These are phyloP conservation scores for Oikopleura dioica DNA, from an alignment of 23 tunicate genomes.

Conservation along the genomic window DNA sequence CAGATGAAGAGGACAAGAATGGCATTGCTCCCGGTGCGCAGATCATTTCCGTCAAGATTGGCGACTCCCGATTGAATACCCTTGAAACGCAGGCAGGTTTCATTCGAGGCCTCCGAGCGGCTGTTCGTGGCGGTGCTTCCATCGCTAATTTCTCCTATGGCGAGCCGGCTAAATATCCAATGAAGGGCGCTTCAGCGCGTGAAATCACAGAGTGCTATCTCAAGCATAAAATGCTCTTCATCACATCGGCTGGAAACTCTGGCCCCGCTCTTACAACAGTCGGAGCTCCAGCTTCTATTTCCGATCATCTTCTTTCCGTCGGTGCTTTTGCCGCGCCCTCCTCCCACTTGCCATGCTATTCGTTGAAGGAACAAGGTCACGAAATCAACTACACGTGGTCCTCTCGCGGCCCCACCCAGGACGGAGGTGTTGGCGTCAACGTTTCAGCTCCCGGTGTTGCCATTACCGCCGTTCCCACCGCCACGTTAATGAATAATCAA, in stretches of 20 bases:
- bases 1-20: constrained; percentile 50
- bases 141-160: constrained; percentile 89
- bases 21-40: constrained; percentile 97
- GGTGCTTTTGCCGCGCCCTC: constrained; percentile 12
- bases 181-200: background rate
- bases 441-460: constrained; percentile 99
- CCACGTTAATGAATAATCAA: constrained; percentile 63
- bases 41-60: constrained; percentile 78
- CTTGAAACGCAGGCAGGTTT: constrained; percentile 91
- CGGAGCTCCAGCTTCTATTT: constrained; percentile 44
- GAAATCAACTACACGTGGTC: constrained; percentile 91
- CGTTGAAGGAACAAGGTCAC: constrained; percentile 45
- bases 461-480: constrained; percentile 87
- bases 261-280: constrained; percentile 84
- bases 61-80: constrained; percentile 65
- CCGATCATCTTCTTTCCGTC: background rate
- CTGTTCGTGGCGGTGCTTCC: constrained; percentile 10
- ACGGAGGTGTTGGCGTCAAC: constrained; percentile 21
- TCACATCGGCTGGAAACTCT: constrained; percentile 81
- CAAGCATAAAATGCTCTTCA: constrained; percentile 59
- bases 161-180: background rate
- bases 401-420: constrained; percentile 48
- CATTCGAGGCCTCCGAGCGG: constrained; percentile 44
- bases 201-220: background rate
- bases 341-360: constrained; percentile 21